phyloP scores from a whole-genome alignment of 2,888 invertebrate species.

The Pseudococcus jackbeardsleyi region DNA sequence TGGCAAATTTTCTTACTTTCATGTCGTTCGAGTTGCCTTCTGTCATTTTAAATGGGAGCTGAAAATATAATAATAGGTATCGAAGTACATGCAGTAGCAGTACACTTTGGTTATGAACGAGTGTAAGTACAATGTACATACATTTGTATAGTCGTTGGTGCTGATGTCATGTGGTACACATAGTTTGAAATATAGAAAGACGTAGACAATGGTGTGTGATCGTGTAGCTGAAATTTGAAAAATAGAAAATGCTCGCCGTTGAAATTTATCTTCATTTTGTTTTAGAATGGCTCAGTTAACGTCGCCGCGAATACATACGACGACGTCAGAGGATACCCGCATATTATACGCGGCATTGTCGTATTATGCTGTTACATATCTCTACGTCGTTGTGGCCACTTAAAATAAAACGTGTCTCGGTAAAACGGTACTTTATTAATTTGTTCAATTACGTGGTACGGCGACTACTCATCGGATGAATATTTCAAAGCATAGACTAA shows the following conservation, averaged over 20 bases:
- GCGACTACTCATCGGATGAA: neutral
- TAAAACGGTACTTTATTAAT: constrained; percentile 40
- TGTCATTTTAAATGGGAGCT: neutral
- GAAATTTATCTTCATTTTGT: constrained; percentile 25
- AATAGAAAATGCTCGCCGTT: neutral
- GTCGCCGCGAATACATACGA: neutral
- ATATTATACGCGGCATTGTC: too few species aligned
- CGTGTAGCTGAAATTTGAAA: neutral
- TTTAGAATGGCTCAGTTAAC: neutral
- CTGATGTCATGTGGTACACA: neutral
- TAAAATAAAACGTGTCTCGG: constrained; percentile 25
- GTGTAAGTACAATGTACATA: too few species aligned
- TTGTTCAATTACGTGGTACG: constrained; percentile 34
- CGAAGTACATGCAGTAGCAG: neutral
- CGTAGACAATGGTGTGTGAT: neutral
- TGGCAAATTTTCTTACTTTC: constrained; percentile 33
- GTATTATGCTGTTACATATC: constrained; percentile 10
- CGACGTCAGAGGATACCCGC: neutral
- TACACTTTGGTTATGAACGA: neutral
- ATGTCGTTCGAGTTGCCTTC: neutral
- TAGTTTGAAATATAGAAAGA: neutral
- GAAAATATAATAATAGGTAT: neutral
- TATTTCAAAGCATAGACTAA: neutral
- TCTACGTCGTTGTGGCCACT: constrained; percentile 16
- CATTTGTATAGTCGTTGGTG: neutral